Evolutionary conservation across 2,888 invertebrate species (phyloP).

Genomic region (Microplitis manilae): DNA sequence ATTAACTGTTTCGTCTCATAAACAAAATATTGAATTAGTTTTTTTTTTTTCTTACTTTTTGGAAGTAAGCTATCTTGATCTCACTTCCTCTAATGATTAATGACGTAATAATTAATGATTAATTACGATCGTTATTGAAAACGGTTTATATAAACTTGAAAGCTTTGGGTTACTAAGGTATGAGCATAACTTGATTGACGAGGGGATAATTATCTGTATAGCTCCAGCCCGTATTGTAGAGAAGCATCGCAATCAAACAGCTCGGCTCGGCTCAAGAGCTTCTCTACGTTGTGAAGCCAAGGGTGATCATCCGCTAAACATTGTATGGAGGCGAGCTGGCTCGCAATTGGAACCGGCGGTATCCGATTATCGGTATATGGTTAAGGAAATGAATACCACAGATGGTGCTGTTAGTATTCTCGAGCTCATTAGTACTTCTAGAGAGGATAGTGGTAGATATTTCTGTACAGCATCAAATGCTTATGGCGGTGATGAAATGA

Average conservation of each 20-base stretch:
- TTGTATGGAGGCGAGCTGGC: conserved; percentile 86
- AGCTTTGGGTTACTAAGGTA: background rate
- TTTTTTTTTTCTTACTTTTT: too few species aligned
- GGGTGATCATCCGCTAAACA: conserved; percentile 90
- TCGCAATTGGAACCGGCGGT: conserved; percentile 64
- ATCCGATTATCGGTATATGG: conserved; percentile 68
- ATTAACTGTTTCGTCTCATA: too few species aligned
- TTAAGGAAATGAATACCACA: conserved; percentile 67
- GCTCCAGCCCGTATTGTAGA: conserved; percentile 90
- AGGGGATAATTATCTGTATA: conserved; percentile 59
- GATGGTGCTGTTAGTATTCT: conserved; percentile 87
- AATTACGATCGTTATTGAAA: too few species aligned
- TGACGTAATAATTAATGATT: too few species aligned
- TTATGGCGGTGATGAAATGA: conserved; percentile 92
- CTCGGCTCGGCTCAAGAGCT: conserved; percentile 66
- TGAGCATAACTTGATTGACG: conserved; percentile 33
- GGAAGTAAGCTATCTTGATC: too few species aligned
- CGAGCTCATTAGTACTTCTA: conserved; percentile 86
- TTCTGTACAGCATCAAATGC: conserved; percentile 91
- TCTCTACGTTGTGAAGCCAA: conserved; percentile 86
- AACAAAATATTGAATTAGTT: too few species aligned
- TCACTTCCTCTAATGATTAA: too few species aligned
- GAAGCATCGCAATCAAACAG: conserved; percentile 74
- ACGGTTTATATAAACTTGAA: too few species aligned
- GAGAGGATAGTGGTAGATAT: conserved; percentile 91